Evolutionary conservation across 2,113 vertebrate species (phyloP), one percentile per base, ranked within the genome.

Genomic region (Syrmaticus mikado): DNA sequence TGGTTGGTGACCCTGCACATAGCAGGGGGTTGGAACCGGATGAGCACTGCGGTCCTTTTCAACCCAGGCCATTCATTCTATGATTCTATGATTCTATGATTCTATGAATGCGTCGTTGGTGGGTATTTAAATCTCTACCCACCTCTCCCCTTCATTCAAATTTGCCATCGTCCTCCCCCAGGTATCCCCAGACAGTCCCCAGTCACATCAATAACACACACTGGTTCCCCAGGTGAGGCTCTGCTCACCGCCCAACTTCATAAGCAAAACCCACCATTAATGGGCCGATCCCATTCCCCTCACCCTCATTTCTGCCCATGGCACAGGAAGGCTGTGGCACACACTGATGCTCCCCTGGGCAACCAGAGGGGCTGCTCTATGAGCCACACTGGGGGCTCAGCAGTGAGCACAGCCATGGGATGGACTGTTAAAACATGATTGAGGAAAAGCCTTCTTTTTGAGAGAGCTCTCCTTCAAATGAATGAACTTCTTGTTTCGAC

Each of bases 131-230:
- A 52, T 52, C 25, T 52, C 7, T 52, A 14, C 25, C 2, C 28
- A 4, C 3, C 13, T 28, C 15, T 6, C 5, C 6, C 6, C 22
- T 85, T 81, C 24, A 19, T 18, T 74, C 81, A 84, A 64, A 55
- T 10, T 13, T 85, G 20, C 30, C 61, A n/a, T 53, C 71, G n/a
- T 74, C 22, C 22, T 36, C 40, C 64, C 53, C 36, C 36, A 2
- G 1, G 16, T 13, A 71, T 38, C 24, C 53, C 68, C 67, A 80
- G 25, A 30, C 28, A 81, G 61, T 14, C 16, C 24, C 24, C 11
- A 62, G 38, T 58, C 77, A 89, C 0, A 0, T 9, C 62, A 60
- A 36, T 66, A 73, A 76, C 4, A 10, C 7, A 32, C 9, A 20
- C 38, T 1, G 1, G 13, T 71, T 90, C 80, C 50, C 52, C 57